Conservation (phyloP, 2,113 vertebrate genomes). For the Actinemys pallida region DNA sequence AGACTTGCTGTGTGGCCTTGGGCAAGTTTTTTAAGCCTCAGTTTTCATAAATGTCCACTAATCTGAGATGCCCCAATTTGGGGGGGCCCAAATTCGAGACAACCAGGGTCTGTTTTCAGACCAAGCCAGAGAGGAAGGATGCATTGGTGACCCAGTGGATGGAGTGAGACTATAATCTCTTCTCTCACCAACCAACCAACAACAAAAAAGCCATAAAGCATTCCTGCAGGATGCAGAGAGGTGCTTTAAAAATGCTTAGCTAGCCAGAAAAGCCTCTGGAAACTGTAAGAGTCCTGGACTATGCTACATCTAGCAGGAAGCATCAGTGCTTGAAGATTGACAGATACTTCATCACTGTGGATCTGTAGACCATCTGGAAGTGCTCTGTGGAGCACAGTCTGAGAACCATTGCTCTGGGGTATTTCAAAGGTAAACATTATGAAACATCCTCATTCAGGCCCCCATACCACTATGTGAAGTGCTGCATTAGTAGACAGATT, state of each 20-base stretch:
- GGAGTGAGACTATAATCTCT: background rate
- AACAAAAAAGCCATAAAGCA: background rate
- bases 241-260: background rate
- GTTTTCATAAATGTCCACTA: background rate
- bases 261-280: conserved; percentile 10
- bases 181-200: background rate
- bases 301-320: background rate
- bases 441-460: background rate
- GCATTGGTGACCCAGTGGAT: background rate
- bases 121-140: background rate
- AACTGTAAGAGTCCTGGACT: background rate
- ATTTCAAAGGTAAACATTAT: conserved; percentile 48
- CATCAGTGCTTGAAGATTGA: background rate
- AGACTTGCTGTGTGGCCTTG: background rate
- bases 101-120: background rate
- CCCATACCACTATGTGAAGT: conserved; percentile 7
- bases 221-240: background rate
- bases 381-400: conserved; percentile 9
- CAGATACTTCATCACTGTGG: background rate
- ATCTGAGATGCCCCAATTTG: background rate
- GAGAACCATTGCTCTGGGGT: background rate
- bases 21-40: background rate
- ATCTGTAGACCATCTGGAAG: conserved; percentile 55
- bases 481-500: conserved; percentile 24
- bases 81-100: background rate